Evolutionary conservation across 92 coral and sea anemone genomes (phyloP), one percentile per base, ranked within the genome.

Genomic region (Galaxea fascicularis): DNA sequence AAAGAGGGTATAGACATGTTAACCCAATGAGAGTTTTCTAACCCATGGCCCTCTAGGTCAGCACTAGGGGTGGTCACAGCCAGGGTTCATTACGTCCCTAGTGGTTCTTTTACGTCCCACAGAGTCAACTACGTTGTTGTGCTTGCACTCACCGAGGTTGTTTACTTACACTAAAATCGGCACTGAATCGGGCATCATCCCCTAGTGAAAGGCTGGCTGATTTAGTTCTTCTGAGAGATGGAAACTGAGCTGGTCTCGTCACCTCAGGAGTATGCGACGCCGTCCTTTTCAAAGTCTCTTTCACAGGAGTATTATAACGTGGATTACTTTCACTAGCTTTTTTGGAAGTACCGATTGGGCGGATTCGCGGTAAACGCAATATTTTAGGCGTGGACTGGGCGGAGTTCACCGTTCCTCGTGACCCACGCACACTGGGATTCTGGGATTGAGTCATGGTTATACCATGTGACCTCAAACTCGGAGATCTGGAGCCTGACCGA

Each of bases 371-470:
- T 28, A 88, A 77, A 28, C 90, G 80, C 14, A 89, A 86, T 16
- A 77, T 70, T 64, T 90, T 94, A n/a, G 98, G 98, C 49, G 98
- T 92, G 30, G 98, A 89, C 16, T 79, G 91, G 49, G 76, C 90
- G 17, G 98, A 94, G 73, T 87, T 84, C 20, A 81, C 73, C 11
- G 95, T 82, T 45, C 77, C 84, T 26, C 77, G 91, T 26, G 93
- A 85, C 18, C 91, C 94, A 31, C 79, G 87, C 45, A 76, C 53
- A 73, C 91, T 93, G 16, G 93, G 80, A 57, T 82, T 88, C 41
- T 68, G 96, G 69, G 97, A 88, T 44, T 70, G 86, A 17, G 49
- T 17, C 20, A 58, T 65, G 73, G 54, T 41, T n/a, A 68, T 31
- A 4, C 67, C 76, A 69, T 74, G 91, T 20, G 91, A 85, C 62